phyloP scores from a whole-genome alignment of 2,113 vertebrate genomes.

The Elephas maximus region DNA sequence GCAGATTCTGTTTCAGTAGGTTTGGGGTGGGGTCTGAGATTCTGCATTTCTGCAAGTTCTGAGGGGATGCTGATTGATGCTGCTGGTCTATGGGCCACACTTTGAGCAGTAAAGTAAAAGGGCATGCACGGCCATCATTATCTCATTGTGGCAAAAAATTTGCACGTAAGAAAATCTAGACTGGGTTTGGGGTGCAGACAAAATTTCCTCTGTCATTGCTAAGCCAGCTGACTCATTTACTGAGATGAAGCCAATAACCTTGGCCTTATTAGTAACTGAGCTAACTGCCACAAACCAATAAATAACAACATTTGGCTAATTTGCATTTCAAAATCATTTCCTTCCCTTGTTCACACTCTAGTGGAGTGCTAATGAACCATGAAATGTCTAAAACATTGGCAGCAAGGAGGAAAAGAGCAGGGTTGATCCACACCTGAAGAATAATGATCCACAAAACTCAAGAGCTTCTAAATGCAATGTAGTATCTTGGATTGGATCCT shows the following conservation, averaged over 20 bases:
- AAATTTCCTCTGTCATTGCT: conserved; percentile 22
- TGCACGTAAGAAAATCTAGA: conserved; percentile 23
- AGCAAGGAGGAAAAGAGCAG: conserved; percentile 50
- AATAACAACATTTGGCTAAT: conserved; percentile 78
- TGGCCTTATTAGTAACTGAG: conserved; percentile 75
- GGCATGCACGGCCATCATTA: background rate
- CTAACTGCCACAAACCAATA: conserved; percentile 65
- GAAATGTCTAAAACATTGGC: conserved; percentile 65
- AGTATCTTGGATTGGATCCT: background rate
- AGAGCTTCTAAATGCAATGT: background rate
- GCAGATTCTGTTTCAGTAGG: background rate
- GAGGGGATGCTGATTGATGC: background rate
- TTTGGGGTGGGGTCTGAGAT: background rate
- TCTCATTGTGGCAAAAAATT: background rate
- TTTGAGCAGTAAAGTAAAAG: background rate
- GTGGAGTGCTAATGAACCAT: conserved; percentile 77
- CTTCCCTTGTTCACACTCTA: conserved; percentile 65
- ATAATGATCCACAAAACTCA: conserved; percentile 15
- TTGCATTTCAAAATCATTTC: conserved; percentile 75
- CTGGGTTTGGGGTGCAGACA: conserved; percentile 3
- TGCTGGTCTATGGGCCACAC: background rate
- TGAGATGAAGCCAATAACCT: conserved; percentile 69
- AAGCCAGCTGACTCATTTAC: conserved; percentile 65
- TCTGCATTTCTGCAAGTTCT: conserved; percentile 34
- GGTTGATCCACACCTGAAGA: background rate